Conservation (phyloP, 2,888 invertebrate species). For the Pseudoips prasinana region DNA sequence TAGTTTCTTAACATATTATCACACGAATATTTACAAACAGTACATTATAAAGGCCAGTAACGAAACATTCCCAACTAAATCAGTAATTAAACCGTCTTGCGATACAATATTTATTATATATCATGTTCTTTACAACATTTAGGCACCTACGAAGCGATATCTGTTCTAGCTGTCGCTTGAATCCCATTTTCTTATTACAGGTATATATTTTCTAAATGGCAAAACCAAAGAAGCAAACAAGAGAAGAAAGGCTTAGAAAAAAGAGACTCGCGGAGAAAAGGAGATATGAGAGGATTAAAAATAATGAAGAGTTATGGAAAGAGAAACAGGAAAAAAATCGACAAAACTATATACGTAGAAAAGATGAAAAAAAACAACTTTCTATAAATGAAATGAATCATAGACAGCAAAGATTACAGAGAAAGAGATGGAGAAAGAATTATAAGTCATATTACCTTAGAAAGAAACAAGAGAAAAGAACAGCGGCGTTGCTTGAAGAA, state of each 20-base stretch:
- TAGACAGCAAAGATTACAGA: constrained; percentile 7
- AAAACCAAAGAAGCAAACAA: constrained; percentile 6
- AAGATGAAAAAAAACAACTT: constrained; percentile 5
- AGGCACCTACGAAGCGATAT: background rate
- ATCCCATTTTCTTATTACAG: background rate
- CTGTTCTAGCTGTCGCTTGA: background rate
- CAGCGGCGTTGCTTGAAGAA: constrained; percentile 2
- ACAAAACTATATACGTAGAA: constrained; percentile 2
- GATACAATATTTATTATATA: too few relatives aligned
- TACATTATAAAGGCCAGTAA: too few relatives aligned
- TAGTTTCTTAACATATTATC: too few relatives aligned
- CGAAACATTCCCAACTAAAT: too few relatives aligned
- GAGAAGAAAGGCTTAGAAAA: constrained; percentile 9
- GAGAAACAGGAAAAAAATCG: constrained; percentile 7
- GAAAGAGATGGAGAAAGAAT: constrained; percentile 8
- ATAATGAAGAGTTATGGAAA: constrained; percentile 7
- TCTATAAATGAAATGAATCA: constrained; percentile 7
- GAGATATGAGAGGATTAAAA: constrained; percentile 8
- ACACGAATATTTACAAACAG: too few relatives aligned
- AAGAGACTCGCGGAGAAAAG: constrained; percentile 7
- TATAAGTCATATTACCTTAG: constrained; percentile 4
- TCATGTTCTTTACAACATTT: too few relatives aligned
- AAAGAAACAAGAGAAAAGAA: constrained; percentile 2
- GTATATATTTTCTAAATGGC: constrained; percentile 2
- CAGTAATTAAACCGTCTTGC: too few relatives aligned